These are phyloP conservation scores for Tipula confusa DNA, from an alignment of 2,888 invertebrate species.

Conservation along the genomic window DNA sequence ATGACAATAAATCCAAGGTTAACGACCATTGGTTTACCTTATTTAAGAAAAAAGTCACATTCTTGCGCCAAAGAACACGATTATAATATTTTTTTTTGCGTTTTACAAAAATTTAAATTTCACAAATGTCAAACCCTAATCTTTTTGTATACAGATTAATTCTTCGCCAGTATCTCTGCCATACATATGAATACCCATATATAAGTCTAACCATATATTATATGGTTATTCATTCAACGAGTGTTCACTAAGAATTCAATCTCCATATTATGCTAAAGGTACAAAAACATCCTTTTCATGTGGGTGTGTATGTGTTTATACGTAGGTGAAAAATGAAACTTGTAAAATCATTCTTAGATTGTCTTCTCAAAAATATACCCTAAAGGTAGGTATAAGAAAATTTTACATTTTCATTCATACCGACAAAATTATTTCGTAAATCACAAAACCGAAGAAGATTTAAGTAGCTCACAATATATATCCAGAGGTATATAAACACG, in stretches of 20 bases:
- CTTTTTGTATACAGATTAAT: not conserved
- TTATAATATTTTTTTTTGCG: not conserved
- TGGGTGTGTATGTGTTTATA: not conserved
- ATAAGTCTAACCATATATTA: not conserved
- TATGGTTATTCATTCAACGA: not conserved
- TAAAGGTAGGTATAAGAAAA: not conserved
- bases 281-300: not conserved
- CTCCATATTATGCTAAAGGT: not conserved
- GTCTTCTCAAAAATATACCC: not conserved
- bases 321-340: not conserved
- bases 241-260: not conserved
- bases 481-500: not conserved
- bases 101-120: constrained; percentile 7
- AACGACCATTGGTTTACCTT: too few relatives aligned
- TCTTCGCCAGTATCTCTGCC: not conserved
- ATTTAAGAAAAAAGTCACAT: not conserved
- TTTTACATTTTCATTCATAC: not conserved
- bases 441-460: not conserved
- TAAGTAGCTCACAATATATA: not conserved
- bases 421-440: not conserved
- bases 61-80: not conserved
- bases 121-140: not conserved
- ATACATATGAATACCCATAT: not conserved
- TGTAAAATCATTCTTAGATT: not conserved
- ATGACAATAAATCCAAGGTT: too few relatives aligned